Percentiles rank a stretch among this genome's conserved stretches.
phyloP scores from a whole-genome alignment of 2,113 vertebrate genomes.

The Scortum barcoo region DNA sequence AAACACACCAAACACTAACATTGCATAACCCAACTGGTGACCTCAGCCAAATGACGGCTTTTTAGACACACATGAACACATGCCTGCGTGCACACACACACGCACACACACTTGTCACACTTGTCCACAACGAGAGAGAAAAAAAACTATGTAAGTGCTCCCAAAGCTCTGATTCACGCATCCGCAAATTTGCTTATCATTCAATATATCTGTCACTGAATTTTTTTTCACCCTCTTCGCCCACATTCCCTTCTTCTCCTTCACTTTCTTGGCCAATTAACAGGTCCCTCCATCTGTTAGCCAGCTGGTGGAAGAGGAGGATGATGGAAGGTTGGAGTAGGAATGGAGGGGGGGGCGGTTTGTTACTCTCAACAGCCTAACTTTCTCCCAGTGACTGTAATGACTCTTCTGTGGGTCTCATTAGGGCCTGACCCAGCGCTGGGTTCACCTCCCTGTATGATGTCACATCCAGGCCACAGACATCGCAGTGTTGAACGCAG shows the following conservation, averaged over 20 bases:
- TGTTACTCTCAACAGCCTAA: constrained; percentile 57
- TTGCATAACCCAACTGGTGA: constrained; percentile 54
- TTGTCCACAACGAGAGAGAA: constrained; percentile 30
- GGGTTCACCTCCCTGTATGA: constrained; percentile 65
- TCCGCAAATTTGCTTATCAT: constrained; percentile 72
- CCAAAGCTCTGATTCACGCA: constrained; percentile 43
- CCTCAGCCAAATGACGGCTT: constrained; percentile 47
- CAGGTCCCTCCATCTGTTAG: constrained; percentile 81
- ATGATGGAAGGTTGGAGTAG: constrained; percentile 24
- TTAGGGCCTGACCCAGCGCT: constrained; percentile 58
- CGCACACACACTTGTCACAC: constrained; percentile 34
- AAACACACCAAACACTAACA: constrained; percentile 76
- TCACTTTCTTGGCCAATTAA: constrained; percentile 76
- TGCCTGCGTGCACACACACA: constrained; percentile 27
- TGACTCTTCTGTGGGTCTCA: constrained; percentile 67
- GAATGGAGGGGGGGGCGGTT: constrained; percentile 45
- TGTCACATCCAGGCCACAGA: constrained; percentile 66
- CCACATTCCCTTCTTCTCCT: constrained; percentile 60
- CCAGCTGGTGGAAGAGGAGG: constrained; percentile 76
- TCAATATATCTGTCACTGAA: constrained; percentile 53
- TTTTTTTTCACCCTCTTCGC: neutral
- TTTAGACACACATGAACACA: too few species aligned
- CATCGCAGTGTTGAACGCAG: constrained; percentile 21
- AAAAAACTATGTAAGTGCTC: constrained; percentile 35
- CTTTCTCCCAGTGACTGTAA: constrained; percentile 71